These are phyloP conservation scores for Jordanella pulchra DNA, from an alignment of 2,797 vertebrate species.

Conservation along the genomic window DNA sequence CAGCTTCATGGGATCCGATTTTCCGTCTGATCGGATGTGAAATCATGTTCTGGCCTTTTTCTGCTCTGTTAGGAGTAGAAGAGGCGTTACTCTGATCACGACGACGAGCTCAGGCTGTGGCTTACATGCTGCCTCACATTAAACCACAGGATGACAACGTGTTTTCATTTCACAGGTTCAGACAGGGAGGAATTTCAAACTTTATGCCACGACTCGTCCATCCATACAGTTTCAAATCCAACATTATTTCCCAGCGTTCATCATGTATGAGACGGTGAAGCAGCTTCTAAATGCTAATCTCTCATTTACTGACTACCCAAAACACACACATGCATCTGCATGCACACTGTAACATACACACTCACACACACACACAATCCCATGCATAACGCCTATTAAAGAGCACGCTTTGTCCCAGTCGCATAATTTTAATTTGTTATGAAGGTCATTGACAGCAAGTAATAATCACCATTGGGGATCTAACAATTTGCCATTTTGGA, in stretches of 20 bases:
- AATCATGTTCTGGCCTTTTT: no score
- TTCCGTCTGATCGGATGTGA: no score
- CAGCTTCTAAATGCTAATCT: constrained; percentile 68
- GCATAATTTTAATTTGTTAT: constrained; percentile 86
- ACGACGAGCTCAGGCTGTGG: not conserved
- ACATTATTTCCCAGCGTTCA: not conserved
- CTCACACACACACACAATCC: constrained; percentile 50
- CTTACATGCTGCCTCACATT: not conserved
- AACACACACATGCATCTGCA: constrained; percentile 41
- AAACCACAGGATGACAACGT: not conserved
- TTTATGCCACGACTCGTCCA: not conserved
- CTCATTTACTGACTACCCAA: constrained; percentile 62
- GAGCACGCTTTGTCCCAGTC: constrained; percentile 81
- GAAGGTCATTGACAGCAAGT: constrained; percentile 87
- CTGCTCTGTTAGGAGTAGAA: not conserved
- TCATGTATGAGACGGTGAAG: constrained; percentile 52
- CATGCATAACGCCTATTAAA: constrained; percentile 81
- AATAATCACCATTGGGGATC: constrained; percentile 83
- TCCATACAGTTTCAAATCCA: constrained; percentile 1
- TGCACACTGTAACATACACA: constrained; percentile 24
- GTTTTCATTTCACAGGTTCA: not conserved
- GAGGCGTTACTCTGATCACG: not conserved
- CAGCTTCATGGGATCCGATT: no score
- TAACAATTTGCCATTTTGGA: constrained; percentile 86
- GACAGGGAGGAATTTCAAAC: not conserved